phyloP scores from a whole-genome alignment of 2,113 vertebrate species.

The Delphinapterus leucas region DNA sequence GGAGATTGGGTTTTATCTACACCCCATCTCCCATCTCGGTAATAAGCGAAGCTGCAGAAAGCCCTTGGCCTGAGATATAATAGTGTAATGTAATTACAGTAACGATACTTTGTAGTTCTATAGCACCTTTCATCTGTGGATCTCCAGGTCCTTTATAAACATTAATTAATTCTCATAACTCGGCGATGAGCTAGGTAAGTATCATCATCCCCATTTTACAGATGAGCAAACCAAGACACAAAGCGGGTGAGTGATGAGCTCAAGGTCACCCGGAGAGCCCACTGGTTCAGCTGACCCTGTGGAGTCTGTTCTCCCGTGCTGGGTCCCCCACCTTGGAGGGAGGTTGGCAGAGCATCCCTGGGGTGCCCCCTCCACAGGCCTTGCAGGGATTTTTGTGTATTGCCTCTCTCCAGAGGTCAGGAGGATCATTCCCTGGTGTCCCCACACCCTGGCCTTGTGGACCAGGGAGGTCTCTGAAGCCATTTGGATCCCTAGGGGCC shows the following conservation, averaged over 20 bases:
- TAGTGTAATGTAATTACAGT: slow-evolving; percentile 70
- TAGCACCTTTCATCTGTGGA: slow-evolving; percentile 67
- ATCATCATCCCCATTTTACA: slow-evolving; percentile 50
- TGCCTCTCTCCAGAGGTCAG: neutral
- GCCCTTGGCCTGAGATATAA: slow-evolving; percentile 64
- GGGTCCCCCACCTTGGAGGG: no score
- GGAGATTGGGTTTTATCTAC: slow-evolving; percentile 70
- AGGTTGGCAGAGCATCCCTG: fast-evolving
- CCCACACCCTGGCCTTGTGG: neutral
- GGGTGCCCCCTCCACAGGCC: fast-evolving
- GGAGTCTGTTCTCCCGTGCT: neutral
- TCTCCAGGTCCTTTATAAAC: slow-evolving; percentile 70
- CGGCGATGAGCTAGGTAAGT: slow-evolving; percentile 75
- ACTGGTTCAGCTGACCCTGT: neutral
- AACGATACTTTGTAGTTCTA: slow-evolving; percentile 62
- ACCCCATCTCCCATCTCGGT: slow-evolving; percentile 63
- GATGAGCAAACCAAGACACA: slow-evolving; percentile 25
- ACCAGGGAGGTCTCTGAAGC: neutral
- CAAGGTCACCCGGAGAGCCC: neutral
- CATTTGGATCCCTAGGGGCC: neutral
- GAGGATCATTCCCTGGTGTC: neutral
- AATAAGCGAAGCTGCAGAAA: slow-evolving; percentile 73
- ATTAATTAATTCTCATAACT: slow-evolving; percentile 74
- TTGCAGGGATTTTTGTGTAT: no score
- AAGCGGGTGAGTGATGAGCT: neutral